Base-by-base conservation (phyloP, 2,888 invertebrate genomes). In the Diaprepes abbreviatus region DNA sequence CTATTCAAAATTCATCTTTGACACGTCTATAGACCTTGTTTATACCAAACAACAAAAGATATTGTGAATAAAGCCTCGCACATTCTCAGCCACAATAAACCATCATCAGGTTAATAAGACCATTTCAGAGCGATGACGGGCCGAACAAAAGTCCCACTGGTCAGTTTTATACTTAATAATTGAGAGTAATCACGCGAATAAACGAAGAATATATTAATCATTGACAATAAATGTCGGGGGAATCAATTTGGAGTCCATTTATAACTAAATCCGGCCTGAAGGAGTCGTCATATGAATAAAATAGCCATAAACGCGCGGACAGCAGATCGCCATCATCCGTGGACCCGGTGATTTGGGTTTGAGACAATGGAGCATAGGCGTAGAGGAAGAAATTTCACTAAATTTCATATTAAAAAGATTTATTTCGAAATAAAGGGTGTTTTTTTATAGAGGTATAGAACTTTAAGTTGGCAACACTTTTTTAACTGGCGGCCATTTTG, bases 261-360 rank as follows among this genome's bases (percentile, higher is more conserved):
- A 83, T 83, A 81, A 81, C 81, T 78, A 80, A 82, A 80, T 80
- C 78, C 79, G 74, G 78, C 75, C 77, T 80, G 75, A 79, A 79
- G 80, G 78, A 80, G 77, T 78, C 77, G 79, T 79, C 79, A 76
- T 80, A 82, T 83, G 83, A 83, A 83, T 83, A 83, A 83, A 83
- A 83, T 80, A 83, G 80, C 83, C 80, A 83, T 83, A 83, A 55
- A 82, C 78, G 80, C 74, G 73, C 77, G 74, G 59, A 73, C 63
- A 75, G 74, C 74, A 72, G 74, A 64, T 54, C 52, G 63, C 63
- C 63, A 54, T 52, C 33, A 33, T 28, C 50, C 50, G 38, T 31
- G 54, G 62, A 54, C 63, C 45, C 40, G 60, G 59, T 35, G 43
- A 54, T 54, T 43, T 31, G 57, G 57, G 62, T 62, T 50, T 36